Base-by-base conservation (phyloP, 2,797 vertebrate species). In the Echeneis naucrates region DNA sequence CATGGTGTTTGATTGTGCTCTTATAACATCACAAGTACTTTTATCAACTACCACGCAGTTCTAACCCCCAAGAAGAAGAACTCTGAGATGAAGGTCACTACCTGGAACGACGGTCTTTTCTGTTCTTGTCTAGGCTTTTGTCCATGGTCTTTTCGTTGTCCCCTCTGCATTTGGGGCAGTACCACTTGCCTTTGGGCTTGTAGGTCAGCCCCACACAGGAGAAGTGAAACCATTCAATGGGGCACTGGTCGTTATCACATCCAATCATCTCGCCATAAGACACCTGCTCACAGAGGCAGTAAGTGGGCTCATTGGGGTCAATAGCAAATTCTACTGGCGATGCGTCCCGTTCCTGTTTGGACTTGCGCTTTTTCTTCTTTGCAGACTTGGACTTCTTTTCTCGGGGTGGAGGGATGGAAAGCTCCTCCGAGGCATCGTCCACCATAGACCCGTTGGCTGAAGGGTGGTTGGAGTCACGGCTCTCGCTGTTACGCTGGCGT, bases 121-220 rank as follows among this genome's bases (percentile, higher is more conserved):
- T 98, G 90, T 96, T 95, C 93, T 97, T 98, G 89, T 99, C 98
- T 80, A 96, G 94, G 91, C 95, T 97, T 94, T 96, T 99, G 96
- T 98, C 98, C 98, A 99, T 99, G 2, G 98, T 99, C 93, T 99
- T 99, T 95, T 99, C 98, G 68, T 92, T 99, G 94, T 99, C 98
- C 78, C 97, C 98, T 86, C 98, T 94, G 90, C 98, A 99, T 85
- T 97, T 98, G 64, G 98, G 98, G 85, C 98, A 99, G 87, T 96
- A 99, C 98, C 98, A 99, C 83, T 98, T 99, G 62, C 98, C 98
- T 90, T 99, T 99, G 70, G 98, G 98, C 85, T 99, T 99, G 88
- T 99, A 98, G 21, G 97, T 99, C 58, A 99, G 96, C 78, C 96
- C 97, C 77, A 99, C 98, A 48, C 98, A 99, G 0, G 97, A 97